Base-by-base conservation (phyloP, 2,797 vertebrate genomes). In the Centropyge bicolor region DNA sequence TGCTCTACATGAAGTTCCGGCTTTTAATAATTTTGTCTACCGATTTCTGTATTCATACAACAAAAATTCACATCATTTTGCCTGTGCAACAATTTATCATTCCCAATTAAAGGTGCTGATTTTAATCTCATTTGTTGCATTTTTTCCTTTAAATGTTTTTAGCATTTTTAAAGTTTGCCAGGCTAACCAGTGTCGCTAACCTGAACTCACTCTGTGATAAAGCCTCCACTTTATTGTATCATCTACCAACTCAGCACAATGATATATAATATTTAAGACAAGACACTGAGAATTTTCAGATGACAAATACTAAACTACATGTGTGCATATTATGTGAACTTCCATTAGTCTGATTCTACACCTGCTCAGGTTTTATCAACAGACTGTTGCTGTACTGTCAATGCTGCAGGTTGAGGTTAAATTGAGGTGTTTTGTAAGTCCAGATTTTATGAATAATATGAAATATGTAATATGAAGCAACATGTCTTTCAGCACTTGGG, bases 351-450 rank as follows among this genome's bases (percentile, higher is more conserved):
- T 20, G 20, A 22, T 8, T 3, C 8, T 16, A 10, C 38, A 57
- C 11, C 20, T 66, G 22, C 31, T 74, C 35, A 36, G 17, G 46
- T 80, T 70, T 12, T 41, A 8, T 40, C 36, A 82, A 40, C 6
- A 35, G 35, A 14, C 43, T 54, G 9, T 40, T 64, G 41, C 31
- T 71, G 78, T 64, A 81, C 67, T 8, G 71, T 81, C 67, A 81
- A 76, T 63, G 57, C 16, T 3, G 20, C 22, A 43, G 27, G 2
- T 0, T n/a, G 67, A 70, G 36, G 62, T 35, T 61, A 49, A 63
- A 31, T 68, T 16, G 6, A 52, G 16, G 17, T n/a, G n/a, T n/a
- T n/a, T n/a, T n/a, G n/a, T n/a, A n/a, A n/a, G n/a, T n/a, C n/a
- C n/a, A n/a, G n/a, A n/a, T n/a, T n/a, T 31, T 31, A 22, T 8